phyloP scores from a whole-genome alignment of 2,888 invertebrate genomes.

The Molanna angustata region DNA sequence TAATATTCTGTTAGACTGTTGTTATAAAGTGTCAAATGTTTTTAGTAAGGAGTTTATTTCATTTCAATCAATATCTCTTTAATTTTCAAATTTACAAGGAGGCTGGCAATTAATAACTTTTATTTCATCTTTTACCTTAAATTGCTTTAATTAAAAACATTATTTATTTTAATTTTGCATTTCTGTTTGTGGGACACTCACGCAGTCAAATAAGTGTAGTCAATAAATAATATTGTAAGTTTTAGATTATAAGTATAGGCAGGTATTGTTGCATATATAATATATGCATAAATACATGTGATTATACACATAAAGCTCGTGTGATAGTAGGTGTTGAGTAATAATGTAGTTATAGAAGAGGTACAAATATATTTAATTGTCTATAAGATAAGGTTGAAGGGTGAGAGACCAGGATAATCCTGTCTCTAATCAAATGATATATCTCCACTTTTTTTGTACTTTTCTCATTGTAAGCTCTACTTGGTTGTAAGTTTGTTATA shows the following conservation, averaged over 20 bases:
- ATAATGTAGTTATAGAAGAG: conserved; percentile 20
- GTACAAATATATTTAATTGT: conserved; percentile 28
- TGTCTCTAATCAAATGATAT: conserved; percentile 5
- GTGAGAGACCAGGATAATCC: conserved; percentile 1
- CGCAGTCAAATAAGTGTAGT: conserved; percentile 22
- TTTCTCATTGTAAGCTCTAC: conserved; percentile 28
- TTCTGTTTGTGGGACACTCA: conserved; percentile 12
- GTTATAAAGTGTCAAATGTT: too few species aligned
- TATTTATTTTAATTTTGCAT: conserved; percentile 3
- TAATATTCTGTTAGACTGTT: too few species aligned
- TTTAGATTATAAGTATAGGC: conserved; percentile 6
- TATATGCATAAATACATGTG: conserved; percentile 20
- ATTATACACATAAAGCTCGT: conserved; percentile 26
- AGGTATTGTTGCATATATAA: conserved; percentile 25
- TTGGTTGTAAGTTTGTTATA: conserved; percentile 19
- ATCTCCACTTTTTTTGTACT: conserved; percentile 31
- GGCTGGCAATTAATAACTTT: neutral
- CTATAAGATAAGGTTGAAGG: conserved; percentile 16
- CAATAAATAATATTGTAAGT: conserved; percentile 9
- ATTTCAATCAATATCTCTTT: too few species aligned
- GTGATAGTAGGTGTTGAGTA: conserved; percentile 33
- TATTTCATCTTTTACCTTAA: neutral
- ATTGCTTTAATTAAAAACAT: neutral
- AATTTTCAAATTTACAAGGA: too few species aligned
- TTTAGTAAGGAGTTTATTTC: too few species aligned